These are phyloP conservation scores for Lepidurus couesii DNA, from an alignment of 1,140 invertebrate species.

Conservation along the genomic window DNA sequence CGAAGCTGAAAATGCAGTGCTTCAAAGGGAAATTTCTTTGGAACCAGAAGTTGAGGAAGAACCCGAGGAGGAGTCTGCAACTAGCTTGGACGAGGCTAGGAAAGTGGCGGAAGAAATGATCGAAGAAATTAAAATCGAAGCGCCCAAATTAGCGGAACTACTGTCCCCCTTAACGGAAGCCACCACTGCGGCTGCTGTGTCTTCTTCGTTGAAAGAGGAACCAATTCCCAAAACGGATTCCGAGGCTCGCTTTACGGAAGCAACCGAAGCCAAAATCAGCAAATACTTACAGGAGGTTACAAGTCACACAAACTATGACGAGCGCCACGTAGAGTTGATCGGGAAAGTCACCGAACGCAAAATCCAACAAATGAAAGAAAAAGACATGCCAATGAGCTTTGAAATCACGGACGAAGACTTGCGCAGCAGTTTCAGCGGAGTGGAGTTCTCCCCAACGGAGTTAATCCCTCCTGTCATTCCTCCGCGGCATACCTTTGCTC, in stretches of 20 bases:
- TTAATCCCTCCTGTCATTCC: constrained; percentile 43
- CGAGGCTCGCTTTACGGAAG: constrained; percentile 34
- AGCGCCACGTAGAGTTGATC: constrained; percentile 40
- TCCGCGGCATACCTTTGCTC: not conserved
- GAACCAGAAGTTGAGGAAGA: constrained; percentile 25
- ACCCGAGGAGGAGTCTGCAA: constrained; percentile 39
- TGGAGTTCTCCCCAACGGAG: constrained; percentile 59
- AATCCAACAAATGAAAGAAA: constrained; percentile 22
- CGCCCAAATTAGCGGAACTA: constrained; percentile 44
- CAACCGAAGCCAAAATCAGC: constrained; percentile 44
- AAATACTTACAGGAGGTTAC: constrained; percentile 46
- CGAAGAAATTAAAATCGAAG: constrained; percentile 51
- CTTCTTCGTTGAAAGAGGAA: constrained; percentile 40
- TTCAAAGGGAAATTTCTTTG: constrained; percentile 22
- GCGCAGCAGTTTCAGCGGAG: constrained; percentile 56
- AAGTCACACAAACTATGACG: not conserved
- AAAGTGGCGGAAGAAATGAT: constrained; percentile 50
- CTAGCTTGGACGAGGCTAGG: constrained; percentile 44
- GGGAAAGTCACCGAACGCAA: constrained; percentile 44
- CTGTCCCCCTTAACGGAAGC: constrained; percentile 30
- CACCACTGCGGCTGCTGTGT: constrained; percentile 23
- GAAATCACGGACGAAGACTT: constrained; percentile 64
- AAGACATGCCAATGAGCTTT: constrained; percentile 53
- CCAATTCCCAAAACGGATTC: constrained; percentile 36
- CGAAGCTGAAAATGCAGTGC: constrained; percentile 33